A percentile compares a stretch with the other conserved stretches of the same genome.
Evolutionary conservation across 2,797 vertebrate species (phyloP).

Genomic region (Brotula barbata): DNA sequence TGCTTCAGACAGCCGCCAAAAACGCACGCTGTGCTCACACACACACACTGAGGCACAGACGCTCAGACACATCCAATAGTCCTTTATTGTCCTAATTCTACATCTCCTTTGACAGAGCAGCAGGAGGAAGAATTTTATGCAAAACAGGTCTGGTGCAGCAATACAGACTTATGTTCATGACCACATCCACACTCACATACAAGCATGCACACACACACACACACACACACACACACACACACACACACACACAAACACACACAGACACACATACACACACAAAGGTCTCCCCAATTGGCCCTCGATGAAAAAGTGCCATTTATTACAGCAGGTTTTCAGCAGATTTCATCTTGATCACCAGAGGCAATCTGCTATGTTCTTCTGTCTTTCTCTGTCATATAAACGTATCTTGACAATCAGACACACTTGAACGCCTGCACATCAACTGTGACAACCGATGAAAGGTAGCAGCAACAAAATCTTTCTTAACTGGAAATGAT

Average conservation of each 20-base stretch:
- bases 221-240: slow-evolving; percentile 1
- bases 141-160: slow-evolving; percentile 47
- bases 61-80: slow-evolving; percentile 61
- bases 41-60: slow-evolving; percentile 3
- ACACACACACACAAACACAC: neutral
- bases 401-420: neutral
- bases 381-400: slow-evolving; percentile 31
- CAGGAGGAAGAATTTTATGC: slow-evolving; percentile 57
- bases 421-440: slow-evolving; percentile 15
- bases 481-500: slow-evolving; percentile 37
- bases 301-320: slow-evolving; percentile 48
- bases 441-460: slow-evolving; percentile 35
- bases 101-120: slow-evolving; percentile 52
- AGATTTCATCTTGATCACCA: slow-evolving; percentile 23
- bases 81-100: slow-evolving; percentile 59
- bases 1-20: slow-evolving; percentile 46
- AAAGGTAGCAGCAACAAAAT: slow-evolving; percentile 43
- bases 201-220: slow-evolving; percentile 20
- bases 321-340: slow-evolving; percentile 32
- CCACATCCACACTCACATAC: neutral
- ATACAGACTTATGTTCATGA: slow-evolving; percentile 5
- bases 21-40: slow-evolving; percentile 26
- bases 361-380: slow-evolving; percentile 40
- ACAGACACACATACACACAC: neutral
- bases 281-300: slow-evolving; percentile 18